A percentile compares a stretch with the other conserved stretches of the same genome.
phyloP scores from a whole-genome alignment of 2,797 vertebrate genomes.

The Danio tinwini region DNA sequence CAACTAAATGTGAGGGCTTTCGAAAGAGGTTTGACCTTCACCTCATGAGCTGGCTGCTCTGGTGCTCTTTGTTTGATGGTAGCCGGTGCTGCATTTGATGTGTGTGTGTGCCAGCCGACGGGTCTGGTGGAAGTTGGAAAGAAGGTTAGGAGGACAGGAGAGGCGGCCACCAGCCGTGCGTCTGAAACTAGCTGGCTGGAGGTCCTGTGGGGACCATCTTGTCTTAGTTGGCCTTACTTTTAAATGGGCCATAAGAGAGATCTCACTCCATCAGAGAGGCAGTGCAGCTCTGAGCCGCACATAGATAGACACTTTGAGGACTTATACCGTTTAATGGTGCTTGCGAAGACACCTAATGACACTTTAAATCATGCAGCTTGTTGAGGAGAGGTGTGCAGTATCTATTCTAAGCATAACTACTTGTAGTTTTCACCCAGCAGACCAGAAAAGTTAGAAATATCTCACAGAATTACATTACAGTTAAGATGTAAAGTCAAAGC shows the following conservation, averaged over 20 bases:
- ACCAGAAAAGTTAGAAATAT: background rate
- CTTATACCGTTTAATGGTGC: conserved; percentile 13
- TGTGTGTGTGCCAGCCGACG: conserved; percentile 1
- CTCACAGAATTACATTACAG: background rate
- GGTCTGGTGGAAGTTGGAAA: conserved; percentile 50
- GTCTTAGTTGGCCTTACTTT: conserved; percentile 46
- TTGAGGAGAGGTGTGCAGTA: background rate
- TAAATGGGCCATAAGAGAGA: conserved; percentile 33
- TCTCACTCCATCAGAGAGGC: conserved; percentile 15
- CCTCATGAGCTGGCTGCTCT: background rate
- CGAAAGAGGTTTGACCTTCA: conserved; percentile 18
- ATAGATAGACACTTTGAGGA: conserved; percentile 3
- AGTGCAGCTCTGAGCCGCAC: background rate
- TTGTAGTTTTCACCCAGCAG: background rate
- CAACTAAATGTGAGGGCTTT: background rate
- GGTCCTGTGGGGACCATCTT: conserved; percentile 50
- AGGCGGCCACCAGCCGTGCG: conserved; percentile 36
- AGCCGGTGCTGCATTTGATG: conserved; percentile 31
- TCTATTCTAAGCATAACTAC: background rate
- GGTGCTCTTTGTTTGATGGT: conserved; percentile 49
- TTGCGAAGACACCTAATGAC: background rate
- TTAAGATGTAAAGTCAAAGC: background rate
- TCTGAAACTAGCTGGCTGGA: conserved; percentile 41
- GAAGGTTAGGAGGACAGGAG: conserved; percentile 56
- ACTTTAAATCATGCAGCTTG: background rate